phyloP scores from a whole-genome alignment of 2,113 vertebrate genomes.

The Ictidomys tridecemlineatus region DNA sequence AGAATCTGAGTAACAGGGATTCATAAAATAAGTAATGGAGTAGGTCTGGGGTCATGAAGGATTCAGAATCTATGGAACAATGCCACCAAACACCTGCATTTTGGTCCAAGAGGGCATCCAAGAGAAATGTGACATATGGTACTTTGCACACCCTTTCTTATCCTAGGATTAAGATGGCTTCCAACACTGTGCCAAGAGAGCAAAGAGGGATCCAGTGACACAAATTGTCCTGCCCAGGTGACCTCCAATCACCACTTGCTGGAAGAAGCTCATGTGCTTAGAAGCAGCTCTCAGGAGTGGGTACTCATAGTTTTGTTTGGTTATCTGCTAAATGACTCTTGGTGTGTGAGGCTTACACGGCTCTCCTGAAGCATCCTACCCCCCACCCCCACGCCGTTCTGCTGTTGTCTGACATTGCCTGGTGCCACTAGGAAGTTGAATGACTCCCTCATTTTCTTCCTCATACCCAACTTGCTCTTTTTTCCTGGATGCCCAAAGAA shows the following conservation, averaged over 20 bases:
- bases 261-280: no score
- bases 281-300: neutral
- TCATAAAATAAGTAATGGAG: neutral
- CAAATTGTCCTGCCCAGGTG: fast-evolving
- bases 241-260: neutral
- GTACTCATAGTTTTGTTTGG: neutral
- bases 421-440: neutral
- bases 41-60: neutral
- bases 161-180: neutral
- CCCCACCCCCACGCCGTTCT: no score
- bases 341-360: no score
- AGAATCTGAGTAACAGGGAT: neutral
- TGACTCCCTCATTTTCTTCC: neutral
- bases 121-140: neutral
- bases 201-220: neutral
- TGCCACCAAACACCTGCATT: neutral
- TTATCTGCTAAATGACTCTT: no score
- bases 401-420: neutral
- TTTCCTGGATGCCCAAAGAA: neutral
- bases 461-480: neutral
- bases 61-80: neutral
- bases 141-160: neutral
- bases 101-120: neutral
- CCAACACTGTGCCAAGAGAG: neutral
- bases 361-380: neutral